Conservation (phyloP, 2,797 vertebrate genomes). For the Acanthornis magna region DNA sequence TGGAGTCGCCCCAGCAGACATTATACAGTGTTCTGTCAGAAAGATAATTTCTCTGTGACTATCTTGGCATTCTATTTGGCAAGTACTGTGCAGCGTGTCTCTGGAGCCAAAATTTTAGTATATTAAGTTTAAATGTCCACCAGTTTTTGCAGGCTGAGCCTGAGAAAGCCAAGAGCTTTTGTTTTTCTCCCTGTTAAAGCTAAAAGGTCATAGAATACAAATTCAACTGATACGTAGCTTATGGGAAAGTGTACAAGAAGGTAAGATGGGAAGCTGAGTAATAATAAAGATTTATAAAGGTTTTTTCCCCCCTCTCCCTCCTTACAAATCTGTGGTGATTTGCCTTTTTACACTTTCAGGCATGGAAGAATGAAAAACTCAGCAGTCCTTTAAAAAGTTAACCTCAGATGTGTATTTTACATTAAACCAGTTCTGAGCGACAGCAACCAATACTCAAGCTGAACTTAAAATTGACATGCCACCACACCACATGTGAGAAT, state of each 20-base stretch:
- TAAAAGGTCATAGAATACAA: neutral
- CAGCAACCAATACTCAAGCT: neutral
- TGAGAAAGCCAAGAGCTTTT: neutral
- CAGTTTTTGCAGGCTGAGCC: neutral
- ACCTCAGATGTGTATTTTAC: neutral
- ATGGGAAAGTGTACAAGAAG: neutral
- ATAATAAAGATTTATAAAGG: neutral
- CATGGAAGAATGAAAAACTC: neutral
- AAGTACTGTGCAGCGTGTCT: fast-evolving
- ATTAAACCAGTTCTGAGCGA: neutral
- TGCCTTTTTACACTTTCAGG: neutral
- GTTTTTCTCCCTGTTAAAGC: neutral
- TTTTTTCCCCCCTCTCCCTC: neutral
- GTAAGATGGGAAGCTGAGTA: neutral
- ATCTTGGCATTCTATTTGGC: neutral
- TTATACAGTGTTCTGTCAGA: neutral
- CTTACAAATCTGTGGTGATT: neutral
- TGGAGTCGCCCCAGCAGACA: neutral
- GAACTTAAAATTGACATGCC: neutral
- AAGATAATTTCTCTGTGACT: neutral
- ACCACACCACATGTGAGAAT: neutral
- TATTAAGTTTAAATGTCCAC: neutral
- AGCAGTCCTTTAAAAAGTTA: neutral
- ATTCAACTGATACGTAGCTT: neutral
- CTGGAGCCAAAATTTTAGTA: neutral